A percentile compares a stretch with the other conserved stretches of the same genome.
These are phyloP conservation scores for Catocala nupta DNA, from an alignment of 2,888 invertebrate species.

Conservation along the genomic window DNA sequence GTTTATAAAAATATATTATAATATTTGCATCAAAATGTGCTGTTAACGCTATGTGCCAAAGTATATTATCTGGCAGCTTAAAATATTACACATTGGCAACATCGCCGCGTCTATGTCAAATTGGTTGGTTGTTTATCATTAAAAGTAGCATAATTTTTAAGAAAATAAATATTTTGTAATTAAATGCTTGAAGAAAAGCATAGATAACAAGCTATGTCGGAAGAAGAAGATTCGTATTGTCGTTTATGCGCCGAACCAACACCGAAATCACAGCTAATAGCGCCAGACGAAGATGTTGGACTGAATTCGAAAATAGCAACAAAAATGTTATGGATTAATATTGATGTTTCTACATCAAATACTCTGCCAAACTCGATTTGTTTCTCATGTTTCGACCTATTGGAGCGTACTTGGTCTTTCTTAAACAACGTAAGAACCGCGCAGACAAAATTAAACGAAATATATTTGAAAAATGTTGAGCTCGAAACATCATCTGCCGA, in stretches of 20 bases:
- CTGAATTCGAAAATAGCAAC: constrained; percentile 69
- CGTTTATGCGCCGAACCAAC: constrained; percentile 81
- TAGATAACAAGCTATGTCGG: constrained; percentile 61
- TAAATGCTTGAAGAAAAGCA: constrained; percentile 30
- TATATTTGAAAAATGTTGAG: constrained; percentile 56
- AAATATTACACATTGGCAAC: constrained; percentile 30
- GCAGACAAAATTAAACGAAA: constrained; percentile 68
- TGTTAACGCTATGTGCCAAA: too few relatives aligned
- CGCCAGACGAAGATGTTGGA: constrained; percentile 73
- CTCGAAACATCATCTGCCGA: constrained; percentile 24
- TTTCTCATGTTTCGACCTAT: constrained; percentile 77
- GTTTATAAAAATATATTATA: too few relatives aligned
- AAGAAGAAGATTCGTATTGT: constrained; percentile 71
- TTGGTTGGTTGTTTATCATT: constrained; percentile 59
- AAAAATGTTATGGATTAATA: constrained; percentile 81
- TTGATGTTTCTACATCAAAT: constrained; percentile 66
- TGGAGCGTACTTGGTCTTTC: constrained; percentile 80
- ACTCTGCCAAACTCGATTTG: constrained; percentile 76
- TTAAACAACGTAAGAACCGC: constrained; percentile 74
- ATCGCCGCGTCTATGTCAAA: constrained; percentile 42
- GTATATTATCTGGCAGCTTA: too few relatives aligned
- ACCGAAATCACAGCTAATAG: constrained; percentile 68
- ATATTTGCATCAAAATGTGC: too few relatives aligned
- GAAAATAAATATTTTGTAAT: constrained; percentile 16
- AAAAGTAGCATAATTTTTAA: constrained; percentile 22